Evolutionary conservation across 2,888 invertebrate genomes (phyloP), one percentile per base, ranked within the genome.

Genomic region (Eupithecia pulchellata): DNA sequence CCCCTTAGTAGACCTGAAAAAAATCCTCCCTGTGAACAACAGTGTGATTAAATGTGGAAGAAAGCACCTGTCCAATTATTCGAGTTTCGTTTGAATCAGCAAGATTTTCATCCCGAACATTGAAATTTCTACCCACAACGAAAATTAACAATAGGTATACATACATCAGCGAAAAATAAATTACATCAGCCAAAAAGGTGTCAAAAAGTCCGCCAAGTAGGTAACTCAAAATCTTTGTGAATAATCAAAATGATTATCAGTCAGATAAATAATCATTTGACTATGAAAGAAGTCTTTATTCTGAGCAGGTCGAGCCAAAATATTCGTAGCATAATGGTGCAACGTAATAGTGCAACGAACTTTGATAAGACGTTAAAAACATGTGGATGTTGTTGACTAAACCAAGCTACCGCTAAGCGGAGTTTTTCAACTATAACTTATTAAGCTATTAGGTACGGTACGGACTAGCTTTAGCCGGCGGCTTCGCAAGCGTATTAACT

Each of bases 291-390:
- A 17, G 57, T 9, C 9, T n/a, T 20, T 5, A 20, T 34, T 61
- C 61, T 34, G 34, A n/a, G 34, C 34, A 61, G 30, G 60, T n/a
- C 34, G 25, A 20, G 6, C 30, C 61, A 36, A 61, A 32, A 25
- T 20, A 34, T 61, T 61, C 20, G n/a, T 20, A 61, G 61, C 34
- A 25, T 61, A 39, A 63, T 68, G 68, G 63, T 39, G 63, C 57
- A 39, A 63, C 57, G 63, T 63, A 39, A 63, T 34, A 57, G 68
- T 63, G 63, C 63, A 68, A 63, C 57, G 68, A 68, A 63, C 68
- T 63, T 32, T 8, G 68, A 68, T 63, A 62, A 55, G 36, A 29
- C 29, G 52, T 52, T 57, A 55, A 42, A 58, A 58, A 52, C 52
- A 67, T n/a, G 61, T 62, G 29, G 13, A 67, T 36, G 55, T 61